A percentile compares a stretch with the other conserved stretches of the same genome.
phyloP scores from a whole-genome alignment of 2,888 invertebrate genomes.

The Drosophila cognata region DNA sequence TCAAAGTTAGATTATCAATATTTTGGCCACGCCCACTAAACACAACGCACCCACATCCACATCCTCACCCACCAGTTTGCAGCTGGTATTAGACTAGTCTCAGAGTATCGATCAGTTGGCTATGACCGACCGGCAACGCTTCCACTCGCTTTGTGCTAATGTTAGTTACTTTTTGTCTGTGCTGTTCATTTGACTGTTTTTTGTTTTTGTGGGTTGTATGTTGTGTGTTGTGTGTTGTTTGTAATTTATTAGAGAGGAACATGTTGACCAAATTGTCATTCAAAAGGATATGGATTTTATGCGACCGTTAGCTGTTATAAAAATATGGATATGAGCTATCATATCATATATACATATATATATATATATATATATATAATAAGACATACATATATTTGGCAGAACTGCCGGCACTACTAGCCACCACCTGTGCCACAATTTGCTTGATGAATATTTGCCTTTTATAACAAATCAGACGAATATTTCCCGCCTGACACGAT shows the following conservation, averaged over 20 bases:
- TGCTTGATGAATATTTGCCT: conserved; percentile 79
- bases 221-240: conserved; percentile 52
- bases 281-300: conserved; percentile 71
- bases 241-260: conserved; percentile 79
- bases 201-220: conserved; percentile 10
- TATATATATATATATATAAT: conserved; percentile 11
- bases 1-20: neutral
- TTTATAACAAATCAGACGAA: conserved; percentile 73
- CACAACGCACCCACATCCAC: neutral
- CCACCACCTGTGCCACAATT: conserved; percentile 56
- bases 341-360: conserved; percentile 31
- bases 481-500: conserved; percentile 56
- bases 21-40: neutral
- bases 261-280: conserved; percentile 81
- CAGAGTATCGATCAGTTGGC: conserved; percentile 2
- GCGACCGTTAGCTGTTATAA: conserved; percentile 52
- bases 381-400: neutral
- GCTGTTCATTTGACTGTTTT: conserved; percentile 46
- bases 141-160: conserved; percentile 17
- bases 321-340: conserved; percentile 62
- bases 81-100: neutral
- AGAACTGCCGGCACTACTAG: neutral
- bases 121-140: neutral
- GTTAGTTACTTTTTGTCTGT: conserved; percentile 70
- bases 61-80: neutral